Evolutionary conservation across 2,113 vertebrate species (phyloP).

Genomic region (Illadopsis cleaveri): DNA sequence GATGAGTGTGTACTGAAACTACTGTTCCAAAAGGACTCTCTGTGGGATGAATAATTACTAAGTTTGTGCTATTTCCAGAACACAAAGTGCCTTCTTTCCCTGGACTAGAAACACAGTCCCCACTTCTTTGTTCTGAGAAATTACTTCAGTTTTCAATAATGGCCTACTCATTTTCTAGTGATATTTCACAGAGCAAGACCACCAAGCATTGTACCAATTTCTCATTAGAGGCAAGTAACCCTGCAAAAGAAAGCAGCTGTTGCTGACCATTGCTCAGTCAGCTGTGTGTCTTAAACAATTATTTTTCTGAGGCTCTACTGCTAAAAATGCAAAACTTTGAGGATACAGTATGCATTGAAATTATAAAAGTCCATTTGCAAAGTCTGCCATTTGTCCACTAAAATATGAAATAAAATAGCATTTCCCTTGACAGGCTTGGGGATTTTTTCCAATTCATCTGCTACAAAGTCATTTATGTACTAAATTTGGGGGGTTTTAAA

Average conservation of each 20-base stretch:
- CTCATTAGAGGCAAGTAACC: background rate
- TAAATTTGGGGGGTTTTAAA: background rate
- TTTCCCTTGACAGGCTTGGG: background rate
- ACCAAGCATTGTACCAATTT: background rate
- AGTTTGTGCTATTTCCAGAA: background rate
- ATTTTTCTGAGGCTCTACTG: background rate
- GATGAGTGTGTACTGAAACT: background rate
- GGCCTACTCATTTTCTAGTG: background rate
- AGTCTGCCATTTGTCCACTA: background rate
- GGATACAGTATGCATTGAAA: background rate
- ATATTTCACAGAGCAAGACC: background rate
- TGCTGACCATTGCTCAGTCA: background rate
- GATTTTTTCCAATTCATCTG: background rate
- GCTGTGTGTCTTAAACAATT: background rate
- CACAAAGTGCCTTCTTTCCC: background rate
- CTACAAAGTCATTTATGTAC: background rate
- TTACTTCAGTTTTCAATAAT: background rate
- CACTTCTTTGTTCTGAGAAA: background rate
- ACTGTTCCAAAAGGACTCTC: background rate
- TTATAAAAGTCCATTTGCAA: background rate
- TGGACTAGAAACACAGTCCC: background rate
- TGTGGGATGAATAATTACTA: background rate
- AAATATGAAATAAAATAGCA: background rate
- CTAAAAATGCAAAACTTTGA: background rate
- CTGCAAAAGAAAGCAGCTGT: conserved; percentile 1